These are phyloP conservation scores for Carassius gibelio DNA, from an alignment of 2,113 vertebrate species.

Conservation along the genomic window DNA sequence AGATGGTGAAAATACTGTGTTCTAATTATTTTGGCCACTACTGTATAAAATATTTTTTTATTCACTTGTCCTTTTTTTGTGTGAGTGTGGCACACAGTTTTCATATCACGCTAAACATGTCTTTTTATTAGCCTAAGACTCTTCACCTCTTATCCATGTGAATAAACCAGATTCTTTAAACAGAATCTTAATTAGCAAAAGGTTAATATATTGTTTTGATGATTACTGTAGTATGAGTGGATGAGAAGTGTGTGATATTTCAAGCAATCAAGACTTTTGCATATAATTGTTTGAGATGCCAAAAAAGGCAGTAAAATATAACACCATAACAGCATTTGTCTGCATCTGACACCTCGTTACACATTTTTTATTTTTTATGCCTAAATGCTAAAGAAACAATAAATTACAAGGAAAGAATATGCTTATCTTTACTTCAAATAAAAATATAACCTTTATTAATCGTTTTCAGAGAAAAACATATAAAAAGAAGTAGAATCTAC, in stretches of 20 bases:
- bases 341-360: background rate
- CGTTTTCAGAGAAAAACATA: background rate
- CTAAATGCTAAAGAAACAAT: background rate
- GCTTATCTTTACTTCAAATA: background rate
- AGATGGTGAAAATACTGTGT: too few relatives aligned
- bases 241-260: background rate
- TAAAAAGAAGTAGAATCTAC: background rate
- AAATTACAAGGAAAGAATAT: background rate
- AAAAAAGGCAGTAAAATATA: background rate
- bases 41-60: too few relatives aligned
- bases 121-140: background rate
- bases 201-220: background rate
- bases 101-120: background rate
- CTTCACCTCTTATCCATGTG: background rate
- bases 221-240: background rate
- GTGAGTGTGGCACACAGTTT: too few relatives aligned
- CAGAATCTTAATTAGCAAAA: background rate
- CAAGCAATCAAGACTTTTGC: background rate
- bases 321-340: background rate
- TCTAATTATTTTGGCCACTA: too few relatives aligned
- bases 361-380: background rate
- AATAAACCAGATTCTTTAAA: background rate
- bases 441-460: background rate
- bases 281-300: background rate
- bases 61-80: too few relatives aligned